Evolutionary conservation across 2,888 invertebrate species (phyloP), one percentile per base, ranked within the genome.

Genomic region (Watsonalla cultraria): DNA sequence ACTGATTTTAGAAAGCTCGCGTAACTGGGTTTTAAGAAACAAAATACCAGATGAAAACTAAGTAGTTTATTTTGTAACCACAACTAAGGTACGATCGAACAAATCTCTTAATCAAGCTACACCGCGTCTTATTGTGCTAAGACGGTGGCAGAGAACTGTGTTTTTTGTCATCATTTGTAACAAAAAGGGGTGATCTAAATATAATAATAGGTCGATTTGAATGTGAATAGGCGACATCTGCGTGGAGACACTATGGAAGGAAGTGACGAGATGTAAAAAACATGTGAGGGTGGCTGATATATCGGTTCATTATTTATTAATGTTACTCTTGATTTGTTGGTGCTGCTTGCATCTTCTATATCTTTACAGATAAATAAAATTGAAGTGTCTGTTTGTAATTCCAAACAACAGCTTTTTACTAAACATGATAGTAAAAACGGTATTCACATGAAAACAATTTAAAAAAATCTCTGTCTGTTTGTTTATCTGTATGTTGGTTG

Each of bases 221-320:
- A 77, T 86, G 76, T 73, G 80, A 83, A 84, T 80, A 72, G 66
- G 59, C 55, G 72, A 75, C 86, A 86, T 85, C 84, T 85, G 86
- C 49, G 33, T 69, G 71, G 70, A 64, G 65, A 58, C 63, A 62
- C 67, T 67, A 74, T 76, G 75, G 74, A 74, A 84, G 86, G 86
- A 86, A 84, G 80, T 81, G 82, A 79, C 65, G 80, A 74, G 68
- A 65, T 59, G 51, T 66, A 73, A 76, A 82, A 79, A 74, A 68
- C 58, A 58, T 55, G 62, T 62, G 71, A 66, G 76, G 73, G 76
- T 74, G 77, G 74, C 58, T 77, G 73, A 74, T 77, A 76, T 66
- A 54, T 56, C 52, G 63, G 58, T 50, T 65, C 50, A 58, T 64
- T 61, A 54, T 64, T 54, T 57, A 58, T 60, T 62, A 62, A 57